Conservation (phyloP, 2,888 invertebrate genomes). For the Drosophila gaucha region DNA sequence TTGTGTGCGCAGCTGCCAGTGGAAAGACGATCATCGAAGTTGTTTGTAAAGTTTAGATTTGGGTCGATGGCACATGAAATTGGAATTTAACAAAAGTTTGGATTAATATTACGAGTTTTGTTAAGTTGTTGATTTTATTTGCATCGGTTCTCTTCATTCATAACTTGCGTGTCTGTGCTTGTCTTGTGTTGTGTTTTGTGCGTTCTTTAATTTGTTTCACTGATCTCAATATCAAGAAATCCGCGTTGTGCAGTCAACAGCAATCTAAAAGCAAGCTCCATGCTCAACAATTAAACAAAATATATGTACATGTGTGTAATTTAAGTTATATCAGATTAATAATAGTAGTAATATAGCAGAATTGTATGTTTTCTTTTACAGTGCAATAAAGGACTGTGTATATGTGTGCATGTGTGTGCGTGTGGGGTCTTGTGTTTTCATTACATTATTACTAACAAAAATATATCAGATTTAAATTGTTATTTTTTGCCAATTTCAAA, state of each 20-base stretch:
- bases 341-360: conserved; percentile 2
- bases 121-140: neutral
- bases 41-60: no score
- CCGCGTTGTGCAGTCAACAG: conserved; percentile 41
- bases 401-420: neutral
- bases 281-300: conserved; percentile 18
- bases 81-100: conserved; percentile 15
- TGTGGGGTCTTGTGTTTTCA: neutral
- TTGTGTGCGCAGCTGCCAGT: conserved; percentile 54
- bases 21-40: conserved; percentile 22
- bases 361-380: conserved; percentile 1
- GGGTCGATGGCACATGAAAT: conserved; percentile 29
- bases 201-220: conserved; percentile 12
- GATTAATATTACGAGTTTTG: neutral
- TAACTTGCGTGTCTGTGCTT: conserved; percentile 24
- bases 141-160: conserved; percentile 12
- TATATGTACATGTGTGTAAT: neutral
- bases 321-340: no score
- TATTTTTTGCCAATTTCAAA: no score
- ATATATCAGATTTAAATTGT: neutral
- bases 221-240: conserved; percentile 13
- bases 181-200: conserved; percentile 30
- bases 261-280: conserved; percentile 30
- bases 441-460: neutral
- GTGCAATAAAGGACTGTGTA: conserved; percentile 8